Percentiles rank a stretch among this genome's conserved stretches.
Conservation (phyloP, 2,888 invertebrate species). For the Euzophera pinguis region DNA sequence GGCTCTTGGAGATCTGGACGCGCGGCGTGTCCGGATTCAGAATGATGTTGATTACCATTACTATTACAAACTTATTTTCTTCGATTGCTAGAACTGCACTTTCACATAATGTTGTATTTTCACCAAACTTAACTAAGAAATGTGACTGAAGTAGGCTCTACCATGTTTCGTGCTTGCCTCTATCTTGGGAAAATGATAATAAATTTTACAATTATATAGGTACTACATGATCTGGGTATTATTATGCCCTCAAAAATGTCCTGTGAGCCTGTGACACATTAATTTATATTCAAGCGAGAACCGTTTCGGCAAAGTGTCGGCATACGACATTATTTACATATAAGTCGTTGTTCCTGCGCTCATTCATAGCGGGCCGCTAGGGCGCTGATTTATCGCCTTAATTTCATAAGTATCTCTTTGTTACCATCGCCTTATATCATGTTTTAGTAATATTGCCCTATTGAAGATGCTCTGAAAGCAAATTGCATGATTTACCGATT, state of each 20-base stretch:
- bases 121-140: too few relatives aligned
- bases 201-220: too few relatives aligned
- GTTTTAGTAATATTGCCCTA: slow-evolving; percentile 61
- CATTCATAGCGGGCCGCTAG: slow-evolving; percentile 60
- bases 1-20: too few relatives aligned
- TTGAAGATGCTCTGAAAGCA: slow-evolving; percentile 49
- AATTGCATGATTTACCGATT: slow-evolving; percentile 13
- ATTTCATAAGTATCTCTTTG: slow-evolving; percentile 79
- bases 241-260: slow-evolving; percentile 38
- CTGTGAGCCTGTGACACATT: slow-evolving; percentile 45
- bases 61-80: too few relatives aligned
- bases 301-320: slow-evolving; percentile 42
- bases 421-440: slow-evolving; percentile 64
- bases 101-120: too few relatives aligned
- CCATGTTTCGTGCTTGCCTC: too few relatives aligned
- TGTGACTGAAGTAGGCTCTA: too few relatives aligned
- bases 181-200: too few relatives aligned
- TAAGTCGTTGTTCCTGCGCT: slow-evolving; percentile 68
- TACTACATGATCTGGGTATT: too few relatives aligned
- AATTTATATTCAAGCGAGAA: slow-evolving; percentile 63
- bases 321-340: slow-evolving; percentile 73
- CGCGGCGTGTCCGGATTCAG: too few relatives aligned
- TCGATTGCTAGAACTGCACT: too few relatives aligned
- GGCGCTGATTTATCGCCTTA: slow-evolving; percentile 74
- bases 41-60: too few relatives aligned